A percentile compares a stretch with the other conserved stretches of the same genome.
Evolutionary conservation across 2,797 vertebrate genomes (phyloP).

Genomic region (Mormyrus hasselquistii): DNA sequence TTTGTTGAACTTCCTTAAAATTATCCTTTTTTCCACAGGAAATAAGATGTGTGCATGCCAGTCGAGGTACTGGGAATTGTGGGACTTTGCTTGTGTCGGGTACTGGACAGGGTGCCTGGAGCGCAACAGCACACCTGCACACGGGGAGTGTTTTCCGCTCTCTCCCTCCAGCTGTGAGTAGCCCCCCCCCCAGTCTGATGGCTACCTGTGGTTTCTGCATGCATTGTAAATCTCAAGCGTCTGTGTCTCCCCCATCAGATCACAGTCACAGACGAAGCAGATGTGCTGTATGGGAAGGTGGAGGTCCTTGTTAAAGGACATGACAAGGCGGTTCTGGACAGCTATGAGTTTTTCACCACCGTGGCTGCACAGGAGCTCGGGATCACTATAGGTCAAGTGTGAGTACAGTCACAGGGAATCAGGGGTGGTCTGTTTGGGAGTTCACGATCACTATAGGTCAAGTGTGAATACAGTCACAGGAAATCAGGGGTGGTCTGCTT

Average conservation of each 20-base stretch:
- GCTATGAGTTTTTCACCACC: slow-evolving; percentile 84
- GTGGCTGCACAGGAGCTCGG: slow-evolving; percentile 85
- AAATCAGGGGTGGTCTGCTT: too few species aligned
- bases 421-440: slow-evolving; percentile 52
- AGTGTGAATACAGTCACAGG: slow-evolving; percentile 68
- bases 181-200: not conserved
- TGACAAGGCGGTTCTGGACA: slow-evolving; percentile 83
- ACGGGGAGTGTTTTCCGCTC: slow-evolving; percentile 23
- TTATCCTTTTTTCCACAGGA: not conserved
- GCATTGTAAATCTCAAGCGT: slow-evolving; percentile 10
- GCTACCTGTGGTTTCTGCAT: not conserved
- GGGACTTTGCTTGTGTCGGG: not conserved
- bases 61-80: not conserved
- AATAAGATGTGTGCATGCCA: not conserved
- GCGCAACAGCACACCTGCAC: slow-evolving; percentile 44
- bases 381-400: slow-evolving; percentile 76
- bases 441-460: slow-evolving; percentile 36
- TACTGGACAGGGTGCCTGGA: slow-evolving; percentile 34
- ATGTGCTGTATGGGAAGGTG: slow-evolving; percentile 76
- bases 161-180: slow-evolving; percentile 1
- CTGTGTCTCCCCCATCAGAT: slow-evolving; percentile 52
- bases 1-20: not conserved
- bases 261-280: slow-evolving; percentile 76
- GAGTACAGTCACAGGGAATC: slow-evolving; percentile 50
- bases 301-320: slow-evolving; percentile 84